phyloP scores from a whole-genome alignment of 1,140 invertebrate species.

The Rhagoletis pomonella region DNA sequence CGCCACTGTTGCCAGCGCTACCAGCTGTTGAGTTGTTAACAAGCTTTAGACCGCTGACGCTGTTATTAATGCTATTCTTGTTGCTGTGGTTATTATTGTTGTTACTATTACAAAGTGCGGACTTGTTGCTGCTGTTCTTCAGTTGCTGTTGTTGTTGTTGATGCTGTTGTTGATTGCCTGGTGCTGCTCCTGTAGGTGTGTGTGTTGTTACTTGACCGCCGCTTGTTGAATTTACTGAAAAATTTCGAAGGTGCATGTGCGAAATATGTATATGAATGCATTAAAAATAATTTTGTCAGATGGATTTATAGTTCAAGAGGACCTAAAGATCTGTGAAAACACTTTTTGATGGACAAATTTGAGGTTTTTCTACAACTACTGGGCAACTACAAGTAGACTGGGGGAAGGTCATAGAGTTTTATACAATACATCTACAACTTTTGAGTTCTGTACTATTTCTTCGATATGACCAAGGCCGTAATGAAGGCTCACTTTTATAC shows the following conservation, averaged over 20 bases:
- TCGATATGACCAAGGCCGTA: too few species aligned
- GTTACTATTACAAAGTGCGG: conserved; percentile 56
- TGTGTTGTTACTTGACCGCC: conserved; percentile 54
- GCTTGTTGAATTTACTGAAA: conserved; percentile 47
- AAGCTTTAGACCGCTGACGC: conserved; percentile 61
- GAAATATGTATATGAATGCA: conserved; percentile 7
- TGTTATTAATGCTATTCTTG: conserved; percentile 59
- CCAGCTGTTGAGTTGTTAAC: conserved; percentile 66
- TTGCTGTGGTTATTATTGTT: conserved; percentile 56
- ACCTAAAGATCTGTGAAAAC: too few species aligned
- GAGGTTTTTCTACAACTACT: too few species aligned
- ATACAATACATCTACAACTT: too few species aligned
- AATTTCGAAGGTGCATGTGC: neutral
- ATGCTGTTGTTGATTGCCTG: conserved; percentile 60
- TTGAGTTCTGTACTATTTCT: too few species aligned
- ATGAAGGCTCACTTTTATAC: too few species aligned
- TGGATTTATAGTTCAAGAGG: too few species aligned
- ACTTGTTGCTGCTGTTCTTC: conserved; percentile 56
- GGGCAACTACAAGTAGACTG: too few species aligned
- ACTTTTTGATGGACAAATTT: too few species aligned
- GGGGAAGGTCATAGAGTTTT: too few species aligned
- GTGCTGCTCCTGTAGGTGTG: conserved; percentile 58
- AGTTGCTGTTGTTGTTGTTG: conserved; percentile 58
- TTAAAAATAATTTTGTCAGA: neutral
- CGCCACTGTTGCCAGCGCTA: conserved; percentile 39